Percentiles rank a stretch among this genome's conserved stretches.
phyloP scores from a whole-genome alignment of 2,113 vertebrate genomes.

The Onychostoma macrolepis region DNA sequence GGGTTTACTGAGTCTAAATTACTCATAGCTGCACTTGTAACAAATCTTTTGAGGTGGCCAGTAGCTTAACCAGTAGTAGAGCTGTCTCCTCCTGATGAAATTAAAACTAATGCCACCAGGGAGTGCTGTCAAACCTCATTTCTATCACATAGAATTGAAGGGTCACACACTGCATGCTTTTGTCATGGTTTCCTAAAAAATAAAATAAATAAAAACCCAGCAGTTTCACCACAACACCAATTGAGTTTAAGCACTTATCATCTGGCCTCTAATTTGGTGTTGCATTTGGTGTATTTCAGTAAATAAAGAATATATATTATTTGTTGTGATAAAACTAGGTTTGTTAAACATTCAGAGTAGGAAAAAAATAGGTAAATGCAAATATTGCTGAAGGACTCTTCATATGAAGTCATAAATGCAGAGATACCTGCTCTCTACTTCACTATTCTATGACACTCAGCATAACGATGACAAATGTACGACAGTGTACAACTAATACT shows the following conservation, averaged over 20 bases:
- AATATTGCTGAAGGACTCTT: background rate
- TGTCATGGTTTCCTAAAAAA: background rate
- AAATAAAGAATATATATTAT: background rate
- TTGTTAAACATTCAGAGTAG: background rate
- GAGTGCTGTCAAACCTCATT: slow-evolving; percentile 4
- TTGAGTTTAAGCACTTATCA: background rate
- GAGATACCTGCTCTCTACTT: slow-evolving; percentile 25
- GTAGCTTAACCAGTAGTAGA: background rate
- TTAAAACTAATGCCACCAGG: background rate
- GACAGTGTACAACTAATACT: background rate
- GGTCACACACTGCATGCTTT: background rate
- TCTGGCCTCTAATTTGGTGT: background rate
- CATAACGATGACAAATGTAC: background rate
- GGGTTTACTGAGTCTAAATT: background rate
- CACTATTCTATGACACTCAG: background rate
- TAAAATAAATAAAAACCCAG: background rate
- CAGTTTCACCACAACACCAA: background rate
- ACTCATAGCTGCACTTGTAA: background rate
- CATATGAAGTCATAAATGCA: background rate
- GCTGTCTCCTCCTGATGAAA: background rate
- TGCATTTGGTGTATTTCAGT: background rate
- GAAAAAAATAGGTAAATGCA: background rate
- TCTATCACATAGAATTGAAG: background rate
- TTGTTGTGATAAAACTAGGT: background rate
- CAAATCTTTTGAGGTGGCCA: background rate